Percentiles rank a stretch among this genome's conserved stretches.
These are phyloP conservation scores for Poecilobothrus nobilitatus DNA, from an alignment of 2,888 invertebrate species.

Conservation along the genomic window DNA sequence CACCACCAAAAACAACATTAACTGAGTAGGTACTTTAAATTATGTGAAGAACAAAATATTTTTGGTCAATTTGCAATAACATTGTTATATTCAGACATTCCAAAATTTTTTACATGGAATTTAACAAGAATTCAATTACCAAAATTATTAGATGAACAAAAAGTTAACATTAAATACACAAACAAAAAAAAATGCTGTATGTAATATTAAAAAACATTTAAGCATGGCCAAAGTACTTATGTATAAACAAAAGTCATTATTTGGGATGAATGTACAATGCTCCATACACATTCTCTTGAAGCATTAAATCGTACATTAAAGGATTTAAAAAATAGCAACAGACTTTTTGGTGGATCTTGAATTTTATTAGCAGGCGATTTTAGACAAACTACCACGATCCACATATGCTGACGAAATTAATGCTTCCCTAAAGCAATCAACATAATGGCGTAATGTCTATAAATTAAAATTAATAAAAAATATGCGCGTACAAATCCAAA, in stretches of 20 bases:
- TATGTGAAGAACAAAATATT: no score
- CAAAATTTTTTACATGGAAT: no score
- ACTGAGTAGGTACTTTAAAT: no score
- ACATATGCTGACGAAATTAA: constrained; percentile 17
- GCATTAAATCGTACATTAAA: constrained; percentile 14
- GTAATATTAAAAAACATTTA: background rate
- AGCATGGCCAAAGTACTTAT: constrained; percentile 13
- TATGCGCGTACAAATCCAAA: constrained; percentile 27
- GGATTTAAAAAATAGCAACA: constrained; percentile 10
- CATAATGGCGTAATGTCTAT: constrained; percentile 23
- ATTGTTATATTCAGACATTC: no score
- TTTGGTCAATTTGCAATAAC: no score
- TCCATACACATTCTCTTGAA: constrained; percentile 10
- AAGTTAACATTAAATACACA: no score
- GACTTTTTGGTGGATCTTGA: background rate
- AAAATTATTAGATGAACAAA: no score
- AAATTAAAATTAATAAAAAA: constrained; percentile 26
- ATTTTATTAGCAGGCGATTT: constrained; percentile 7
- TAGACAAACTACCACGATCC: constrained; percentile 8
- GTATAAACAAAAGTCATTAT: constrained; percentile 11
- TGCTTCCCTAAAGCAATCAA: constrained; percentile 18
- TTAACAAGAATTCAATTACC: no score
- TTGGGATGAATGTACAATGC: constrained; percentile 11
- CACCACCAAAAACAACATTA: no score
- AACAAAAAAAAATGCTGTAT: no score